phyloP scores from a whole-genome alignment of 1,140 invertebrate species.

The Bombus superbus region DNA sequence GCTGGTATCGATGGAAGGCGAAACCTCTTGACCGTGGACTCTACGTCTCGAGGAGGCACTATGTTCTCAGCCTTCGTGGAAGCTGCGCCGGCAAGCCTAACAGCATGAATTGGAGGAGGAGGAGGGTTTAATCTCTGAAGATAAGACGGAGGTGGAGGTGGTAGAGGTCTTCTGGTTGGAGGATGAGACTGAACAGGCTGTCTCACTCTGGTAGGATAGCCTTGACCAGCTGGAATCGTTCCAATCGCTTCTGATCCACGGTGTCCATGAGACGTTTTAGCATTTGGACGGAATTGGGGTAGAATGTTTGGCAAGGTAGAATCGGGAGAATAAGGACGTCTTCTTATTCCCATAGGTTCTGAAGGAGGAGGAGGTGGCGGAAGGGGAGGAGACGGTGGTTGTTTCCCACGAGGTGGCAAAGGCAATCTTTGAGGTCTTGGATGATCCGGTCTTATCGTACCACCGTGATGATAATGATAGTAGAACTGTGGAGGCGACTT shows the following conservation, averaged over 20 bases:
- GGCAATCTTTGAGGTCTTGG: conserved; percentile 70
- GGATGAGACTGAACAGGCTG: conserved; percentile 53
- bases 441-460: conserved; percentile 51
- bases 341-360: conserved; percentile 76
- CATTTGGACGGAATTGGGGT: conserved; percentile 88
- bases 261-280: conserved; percentile 84
- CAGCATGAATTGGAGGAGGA: conserved; percentile 75
- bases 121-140: conserved; percentile 82
- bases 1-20: conserved; percentile 29
- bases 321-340: conserved; percentile 77
- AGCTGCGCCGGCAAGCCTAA: conserved; percentile 36
- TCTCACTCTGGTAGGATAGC: conserved; percentile 56
- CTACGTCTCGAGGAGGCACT: conserved; percentile 27
- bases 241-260: conserved; percentile 77
- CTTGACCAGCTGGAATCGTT: conserved; percentile 74
- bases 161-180: conserved; percentile 63
- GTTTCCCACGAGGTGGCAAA: conserved; percentile 68
- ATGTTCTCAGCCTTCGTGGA: conserved; percentile 44
- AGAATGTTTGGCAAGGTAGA: conserved; percentile 86
- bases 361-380: conserved; percentile 37
- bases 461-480: conserved; percentile 66
- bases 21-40: conserved; percentile 53
- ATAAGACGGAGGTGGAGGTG: conserved; percentile 62
- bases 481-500: conserved; percentile 70
- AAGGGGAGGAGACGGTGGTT: conserved; percentile 31